phyloP scores from a whole-genome alignment of 2,888 invertebrate species.

The Scelioninae gen. 1 region DNA sequence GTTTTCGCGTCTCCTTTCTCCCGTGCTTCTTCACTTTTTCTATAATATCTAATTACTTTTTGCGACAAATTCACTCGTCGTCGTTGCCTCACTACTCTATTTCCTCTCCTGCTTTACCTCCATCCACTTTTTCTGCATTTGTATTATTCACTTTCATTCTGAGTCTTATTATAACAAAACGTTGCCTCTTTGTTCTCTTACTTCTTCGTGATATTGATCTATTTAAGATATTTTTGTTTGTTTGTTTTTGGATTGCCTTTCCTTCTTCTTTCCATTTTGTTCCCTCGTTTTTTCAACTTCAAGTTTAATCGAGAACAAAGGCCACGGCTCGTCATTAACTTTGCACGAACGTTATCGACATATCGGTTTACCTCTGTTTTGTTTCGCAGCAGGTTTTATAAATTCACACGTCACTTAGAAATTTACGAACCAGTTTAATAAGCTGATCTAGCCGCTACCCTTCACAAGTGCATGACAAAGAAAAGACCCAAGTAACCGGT shows the following conservation, averaged over 20 bases:
- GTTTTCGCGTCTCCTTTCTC: not conserved
- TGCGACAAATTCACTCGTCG: conserved; percentile 5
- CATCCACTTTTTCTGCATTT: not conserved
- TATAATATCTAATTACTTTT: conserved; percentile 2
- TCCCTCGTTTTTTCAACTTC: not conserved
- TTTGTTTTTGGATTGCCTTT: too few species aligned
- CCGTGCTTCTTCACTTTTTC: not conserved
- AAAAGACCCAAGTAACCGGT: conserved; percentile 56
- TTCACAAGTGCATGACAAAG: conserved; percentile 30
- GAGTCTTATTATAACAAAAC: not conserved
- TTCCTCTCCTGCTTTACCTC: not conserved
- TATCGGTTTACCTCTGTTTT: conserved; percentile 20
- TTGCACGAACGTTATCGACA: conserved; percentile 24
- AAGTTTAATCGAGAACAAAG: conserved; percentile 10
- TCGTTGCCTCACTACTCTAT: not conserved
- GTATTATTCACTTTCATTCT: not conserved
- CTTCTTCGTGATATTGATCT: not conserved
- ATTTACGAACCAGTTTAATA: conserved; percentile 33
- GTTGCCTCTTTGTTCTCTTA: not conserved
- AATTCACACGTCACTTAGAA: conserved; percentile 29
- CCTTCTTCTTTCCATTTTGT: too few species aligned
- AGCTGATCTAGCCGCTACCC: conserved; percentile 5
- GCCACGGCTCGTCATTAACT: conserved; percentile 15
- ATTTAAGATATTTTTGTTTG: not conserved
- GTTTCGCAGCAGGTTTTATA: conserved; percentile 24